Evolutionary conservation across 2,888 invertebrate genomes (phyloP).

Genomic region (Caenorhabditis uteleia): DNA sequence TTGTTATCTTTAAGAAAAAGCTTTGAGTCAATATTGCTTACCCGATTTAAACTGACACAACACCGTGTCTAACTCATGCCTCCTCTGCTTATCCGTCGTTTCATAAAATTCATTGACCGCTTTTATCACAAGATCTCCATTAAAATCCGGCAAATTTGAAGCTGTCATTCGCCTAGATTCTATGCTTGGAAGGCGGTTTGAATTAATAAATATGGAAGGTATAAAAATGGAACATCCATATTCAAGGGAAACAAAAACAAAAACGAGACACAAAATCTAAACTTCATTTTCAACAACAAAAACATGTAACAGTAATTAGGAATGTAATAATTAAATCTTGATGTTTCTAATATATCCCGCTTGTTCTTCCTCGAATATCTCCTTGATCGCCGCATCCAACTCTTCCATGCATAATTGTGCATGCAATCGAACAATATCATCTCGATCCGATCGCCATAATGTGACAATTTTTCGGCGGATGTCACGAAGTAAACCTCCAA

Average conservation of each 20-base stretch:
- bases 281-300: too few relatives aligned
- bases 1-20: neutral
- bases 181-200: neutral
- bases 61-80: conserved; percentile 36
- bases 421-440: conserved; percentile 60
- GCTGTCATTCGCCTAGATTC: neutral
- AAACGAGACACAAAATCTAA: neutral
- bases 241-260: conserved; percentile 1
- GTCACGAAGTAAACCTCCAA: conserved; percentile 39
- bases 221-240: neutral
- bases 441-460: conserved; percentile 47
- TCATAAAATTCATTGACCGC: conserved; percentile 52
- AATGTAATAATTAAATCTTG: conserved; percentile 1
- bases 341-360: conserved; percentile 9
- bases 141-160: neutral
- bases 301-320: neutral
- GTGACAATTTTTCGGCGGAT: conserved; percentile 39
- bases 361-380: conserved; percentile 14
- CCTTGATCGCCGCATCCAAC: conserved; percentile 36
- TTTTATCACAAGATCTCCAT: conserved; percentile 14
- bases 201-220: neutral
- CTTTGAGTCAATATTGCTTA: conserved; percentile 7
- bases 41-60: conserved; percentile 47
- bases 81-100: conserved; percentile 32
- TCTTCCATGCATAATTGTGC: conserved; percentile 60